Evolutionary conservation across 1,140 invertebrate species (phyloP).

Genomic region (Macrostomum lignano): DNA sequence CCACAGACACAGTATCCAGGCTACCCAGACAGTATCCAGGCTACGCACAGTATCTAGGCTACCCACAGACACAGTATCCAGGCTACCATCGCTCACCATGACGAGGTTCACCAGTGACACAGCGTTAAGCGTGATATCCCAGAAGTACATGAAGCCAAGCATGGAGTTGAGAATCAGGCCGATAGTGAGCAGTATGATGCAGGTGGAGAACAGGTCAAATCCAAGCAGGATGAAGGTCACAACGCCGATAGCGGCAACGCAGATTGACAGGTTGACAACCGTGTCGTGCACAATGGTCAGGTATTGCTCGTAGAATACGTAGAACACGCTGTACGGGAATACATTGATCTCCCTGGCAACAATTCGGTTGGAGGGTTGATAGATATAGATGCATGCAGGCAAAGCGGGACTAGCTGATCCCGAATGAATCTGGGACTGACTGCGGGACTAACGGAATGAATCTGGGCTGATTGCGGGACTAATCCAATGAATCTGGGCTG

Average conservation of each 20-base stretch:
- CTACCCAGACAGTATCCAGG: no score
- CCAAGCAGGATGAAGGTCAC: conserved; percentile 57
- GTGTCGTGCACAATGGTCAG: conserved; percentile 52
- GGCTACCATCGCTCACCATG: conserved; percentile 39
- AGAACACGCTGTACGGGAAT: conserved; percentile 69
- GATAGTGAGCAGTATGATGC: conserved; percentile 43
- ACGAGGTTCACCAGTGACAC: conserved; percentile 76
- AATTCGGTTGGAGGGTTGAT: no score
- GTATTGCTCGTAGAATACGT: conserved; percentile 80
- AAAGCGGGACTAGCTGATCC: no score
- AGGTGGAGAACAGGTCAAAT: conserved; percentile 46
- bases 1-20: no score
- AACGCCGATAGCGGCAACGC: conserved; percentile 43
- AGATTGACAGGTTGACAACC: conserved; percentile 42
- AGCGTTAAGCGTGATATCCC: conserved; percentile 62
- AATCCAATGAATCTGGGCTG: no score
- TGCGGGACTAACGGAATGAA: no score
- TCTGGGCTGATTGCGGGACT: no score
- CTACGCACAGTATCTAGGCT: no score
- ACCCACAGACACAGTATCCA: neutral
- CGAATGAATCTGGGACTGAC: no score
- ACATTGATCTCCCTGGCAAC: conserved; percentile 29
- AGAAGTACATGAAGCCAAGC: conserved; percentile 61
- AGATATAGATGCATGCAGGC: no score
- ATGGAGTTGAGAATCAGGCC: conserved; percentile 50